Base-by-base conservation (phyloP, 2,797 vertebrate genomes). In the Pangasius mekongensis region DNA sequence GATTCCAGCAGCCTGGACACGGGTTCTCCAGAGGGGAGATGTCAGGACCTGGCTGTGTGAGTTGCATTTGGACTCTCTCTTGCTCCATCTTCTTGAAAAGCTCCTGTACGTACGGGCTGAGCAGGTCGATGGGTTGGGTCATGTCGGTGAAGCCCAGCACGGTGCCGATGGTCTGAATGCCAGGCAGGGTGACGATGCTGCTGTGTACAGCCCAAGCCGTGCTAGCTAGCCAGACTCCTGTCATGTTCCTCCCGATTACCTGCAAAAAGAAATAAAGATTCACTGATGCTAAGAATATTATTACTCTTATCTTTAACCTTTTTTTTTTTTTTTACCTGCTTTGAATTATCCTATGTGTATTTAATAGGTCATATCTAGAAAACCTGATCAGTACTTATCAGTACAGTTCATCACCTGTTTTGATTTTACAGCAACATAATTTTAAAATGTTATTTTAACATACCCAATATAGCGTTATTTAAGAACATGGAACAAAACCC, bases 221-320 rank as follows among this genome's bases (percentile, higher is more conserved):
- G 0, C 96, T 97, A 88, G 92, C 97, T 0, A 99, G 91, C 98
- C 98, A 99, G 20, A 99, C 97, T 36, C 93, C 96, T 54, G 94
- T 95, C 86, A 96, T 78, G 36, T 96, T 95, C 18, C 78, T 91
- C 83, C 54, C 91, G 89, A 97, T 95, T 30, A 97, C 95, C 96
- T 96, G 92, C 18, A 33, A 58, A 81, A 58, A 58, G 22, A 85
- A 39, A 24, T 27, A 33, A 56, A 86, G 6, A 20, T 30, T 36
- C 24, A 49, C 5, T 81, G 24, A 43, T 54, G 43, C 49, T 60
- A n/a, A 83, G 60, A 60, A 82, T 33, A 39, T 76, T 49, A 49
- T 47, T 33, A 52, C 18, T 2, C 16, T 33, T 3, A 56, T 33
- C 49, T 14, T 60, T 60, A 33, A 36, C 30, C 9, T 36, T 58